A percentile compares a stretch with the other conserved stretches of the same genome.
Evolutionary conservation across 2,113 vertebrate species (phyloP).

Genomic region (Indri indri): DNA sequence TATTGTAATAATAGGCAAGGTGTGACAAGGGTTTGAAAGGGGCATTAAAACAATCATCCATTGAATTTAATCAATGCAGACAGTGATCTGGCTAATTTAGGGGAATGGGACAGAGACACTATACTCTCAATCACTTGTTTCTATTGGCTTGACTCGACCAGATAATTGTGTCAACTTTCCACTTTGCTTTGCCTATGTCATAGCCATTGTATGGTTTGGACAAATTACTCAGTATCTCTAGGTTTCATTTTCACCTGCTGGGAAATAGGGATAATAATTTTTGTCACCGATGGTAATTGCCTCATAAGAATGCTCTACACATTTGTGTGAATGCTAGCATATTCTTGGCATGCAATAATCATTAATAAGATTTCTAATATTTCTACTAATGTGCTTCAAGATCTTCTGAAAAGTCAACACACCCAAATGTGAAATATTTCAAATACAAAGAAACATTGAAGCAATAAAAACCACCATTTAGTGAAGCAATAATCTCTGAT

Average conservation of each 20-base stretch:
- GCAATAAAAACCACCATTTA: conserved; percentile 22
- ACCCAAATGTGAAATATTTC: conserved; percentile 31
- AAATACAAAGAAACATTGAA: background rate
- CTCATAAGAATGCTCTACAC: background rate
- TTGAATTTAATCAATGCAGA: conserved; percentile 26
- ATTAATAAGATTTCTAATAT: conserved; percentile 41
- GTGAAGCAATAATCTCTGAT: background rate
- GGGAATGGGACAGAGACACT: background rate
- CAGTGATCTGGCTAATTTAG: conserved; percentile 4
- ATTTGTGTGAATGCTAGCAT: conserved; percentile 39
- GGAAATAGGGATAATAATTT: conserved; percentile 45
- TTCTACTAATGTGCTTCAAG: background rate
- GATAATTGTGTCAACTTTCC: conserved; percentile 19
- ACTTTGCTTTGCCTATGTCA: background rate
- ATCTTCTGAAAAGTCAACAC: conserved; percentile 29
- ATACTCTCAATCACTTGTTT: conserved; percentile 40
- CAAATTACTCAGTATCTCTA: conserved; percentile 29
- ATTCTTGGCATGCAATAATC: conserved; percentile 52
- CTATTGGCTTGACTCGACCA: conserved; percentile 37
- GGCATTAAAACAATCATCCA: conserved; percentile 21
- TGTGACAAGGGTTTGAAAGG: background rate
- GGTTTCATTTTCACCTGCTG: conserved; percentile 38
- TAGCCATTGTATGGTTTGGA: background rate
- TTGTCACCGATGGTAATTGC: conserved; percentile 49
- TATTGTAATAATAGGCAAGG: background rate